Base-by-base conservation (phyloP, 2,888 invertebrate genomes). In the Hofmannophila pseudospretella region DNA sequence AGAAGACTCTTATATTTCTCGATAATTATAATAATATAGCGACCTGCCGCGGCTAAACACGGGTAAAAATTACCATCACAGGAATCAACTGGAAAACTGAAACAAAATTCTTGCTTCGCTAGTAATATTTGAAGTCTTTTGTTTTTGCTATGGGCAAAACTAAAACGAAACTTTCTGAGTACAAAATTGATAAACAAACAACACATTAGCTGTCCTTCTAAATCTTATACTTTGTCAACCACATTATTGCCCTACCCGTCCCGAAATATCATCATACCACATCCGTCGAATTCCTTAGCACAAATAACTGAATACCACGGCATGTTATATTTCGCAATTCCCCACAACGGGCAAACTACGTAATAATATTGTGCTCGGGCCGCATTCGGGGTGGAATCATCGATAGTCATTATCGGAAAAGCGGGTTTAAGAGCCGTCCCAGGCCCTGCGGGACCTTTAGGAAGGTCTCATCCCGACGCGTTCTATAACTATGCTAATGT, bases 401-500 rank as follows among this genome's bases (percentile, higher is more conserved):
- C 84, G 80, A 81, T 80, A 84, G 82, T 85, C 81, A 84, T 84
- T 86, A 86, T 86, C 77, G 84, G 77, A 72, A 77, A 81, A 80
- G 78, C 76, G 82, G 77, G 81, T 79, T 79, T 84, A 79, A 85
- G 80, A 84, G 78, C 71, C 77, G 70, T 72, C 71, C 73, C 70
- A 62, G 67, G 67, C 81, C 80, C 81, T 54, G 49, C 58, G 81
- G 81, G 80, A 79, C 82, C 80, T 74, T 84, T 84, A 75, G 75
- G 63, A 64, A 77, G 80, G 84, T 80, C 81, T 80, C 82, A 82
- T 84, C 82, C 77, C 77, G 58, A 66, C 73, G 72, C 76, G 75
- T 79, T 80, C 82, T 80, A 86, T 86, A 84, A 84, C 82, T 85
- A 86, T 86, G 85, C 84, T 85, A 85, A 85, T 85, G 82, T 82